Evolutionary conservation across 2,113 vertebrate species (phyloP), one percentile per base, ranked within the genome.

Genomic region (Nycticebus coucang): DNA sequence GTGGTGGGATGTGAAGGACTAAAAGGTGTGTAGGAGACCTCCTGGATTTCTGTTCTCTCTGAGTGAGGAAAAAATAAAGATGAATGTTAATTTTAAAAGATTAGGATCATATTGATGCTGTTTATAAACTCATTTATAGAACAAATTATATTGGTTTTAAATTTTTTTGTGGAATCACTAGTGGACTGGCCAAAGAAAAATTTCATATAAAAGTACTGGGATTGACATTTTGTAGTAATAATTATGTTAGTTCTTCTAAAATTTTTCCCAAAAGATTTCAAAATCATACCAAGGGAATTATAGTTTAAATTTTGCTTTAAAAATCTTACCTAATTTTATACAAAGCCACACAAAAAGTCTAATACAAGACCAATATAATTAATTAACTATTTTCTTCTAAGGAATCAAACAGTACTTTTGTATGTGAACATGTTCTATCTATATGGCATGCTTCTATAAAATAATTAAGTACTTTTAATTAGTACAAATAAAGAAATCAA

Each of bases 131-230:
- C 45, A 71, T 69, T 86, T 94, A 96, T 41, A 79, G 94, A 74
- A 97, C 74, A 96, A 93, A 82, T 97, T 93, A 79, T 33, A 82
- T 21, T 97, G 91, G 4, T 86, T 94, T 95, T 17, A 72, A 81
- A 33, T 11, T 66, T 96, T 90, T 68, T 92, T 77, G 57, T 85
- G 19, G 97, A 96, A 93, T 71, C 79, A 79, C 55, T 30, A 93
- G 37, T n/a, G 83, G 4, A 78, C 24, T 87, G 35, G 81, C 14
- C 45, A 95, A 74, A 96, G 69, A 19, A 18, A 85, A 89, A 60
- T 41, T 37, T 87, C 41, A 30, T 13, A 41, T 33, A 80, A 79
- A 92, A 74, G 45, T 50, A 41, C 28, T 66, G 92, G 8, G 41
- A 92, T 0, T 72, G 82, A 79, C 55, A 21, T 80, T 82, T 87